These are phyloP conservation scores for Zapus hudsonius DNA, from an alignment of 2,113 vertebrate species.

Conservation along the genomic window DNA sequence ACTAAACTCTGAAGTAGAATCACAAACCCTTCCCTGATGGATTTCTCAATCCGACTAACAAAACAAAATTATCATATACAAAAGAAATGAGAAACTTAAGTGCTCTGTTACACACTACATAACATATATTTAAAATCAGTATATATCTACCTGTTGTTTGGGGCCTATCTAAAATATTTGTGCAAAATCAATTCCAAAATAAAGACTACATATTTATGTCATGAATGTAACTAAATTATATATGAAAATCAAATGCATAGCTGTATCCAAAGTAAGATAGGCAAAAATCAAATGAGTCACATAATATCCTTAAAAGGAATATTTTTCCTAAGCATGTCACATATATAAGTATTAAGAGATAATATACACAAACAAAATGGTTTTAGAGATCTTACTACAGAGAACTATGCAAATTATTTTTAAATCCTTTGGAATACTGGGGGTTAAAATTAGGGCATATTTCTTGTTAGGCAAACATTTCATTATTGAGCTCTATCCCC, in stretches of 20 bases:
- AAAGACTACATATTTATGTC: neutral
- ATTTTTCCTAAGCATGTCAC: neutral
- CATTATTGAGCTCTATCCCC: neutral
- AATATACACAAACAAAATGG: neutral
- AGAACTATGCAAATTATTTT: neutral
- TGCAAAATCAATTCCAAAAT: neutral
- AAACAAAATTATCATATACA: too few relatives aligned
- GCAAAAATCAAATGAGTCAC: neutral
- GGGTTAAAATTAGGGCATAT: neutral
- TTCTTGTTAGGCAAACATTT: neutral
- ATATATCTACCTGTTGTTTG: neutral
- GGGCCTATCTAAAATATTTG: neutral
- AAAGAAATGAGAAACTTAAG: too few relatives aligned
- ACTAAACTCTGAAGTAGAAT: too few relatives aligned
- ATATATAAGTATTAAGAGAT: neutral
- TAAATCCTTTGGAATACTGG: neutral
- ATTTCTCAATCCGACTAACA: too few relatives aligned
- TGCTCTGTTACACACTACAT: too few relatives aligned
- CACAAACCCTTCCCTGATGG: too few relatives aligned
- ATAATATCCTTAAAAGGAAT: neutral
- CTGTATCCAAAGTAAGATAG: conserved; percentile 26
- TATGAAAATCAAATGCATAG: neutral
- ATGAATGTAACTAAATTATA: neutral
- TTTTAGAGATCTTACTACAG: neutral
- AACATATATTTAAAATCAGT: neutral